Base-by-base conservation (phyloP, 23 tunicate genomes). In the Diplosoma virens region DNA sequence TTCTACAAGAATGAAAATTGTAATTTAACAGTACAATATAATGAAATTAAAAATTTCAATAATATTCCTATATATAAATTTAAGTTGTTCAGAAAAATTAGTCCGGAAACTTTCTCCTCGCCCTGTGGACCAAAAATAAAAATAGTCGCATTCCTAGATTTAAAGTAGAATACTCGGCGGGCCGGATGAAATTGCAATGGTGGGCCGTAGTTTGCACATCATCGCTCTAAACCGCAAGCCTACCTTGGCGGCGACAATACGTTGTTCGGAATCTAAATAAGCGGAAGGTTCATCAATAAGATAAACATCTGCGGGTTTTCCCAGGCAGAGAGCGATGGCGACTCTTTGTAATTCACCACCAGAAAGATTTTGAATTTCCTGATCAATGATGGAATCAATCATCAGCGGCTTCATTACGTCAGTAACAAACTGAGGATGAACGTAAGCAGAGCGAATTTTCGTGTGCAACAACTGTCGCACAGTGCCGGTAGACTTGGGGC, bases 281-380 rank as follows among this genome's bases (percentile, higher is more conserved):
- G 98, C 94, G n/a, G 86, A 79, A 1, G 98, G 98, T 67, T 93
- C 98, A 67, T 93, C 98, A 59, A 93, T 87, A 25, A 93, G 72
- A 54, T 87, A 93, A 2, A 93, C 98, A 73, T 93, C 94, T 1
- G 98, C 94, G 1, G 95, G 95, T 66, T 88, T 88, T 9, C 95
- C 99, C 16, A 95, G 87, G 59, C 91, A 85, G 33, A 88, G 47
- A n/a, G 87, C 78, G 7, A 95, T 50, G n/a, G 99, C 99, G 23
- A 95, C 99, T 0, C 99, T 80, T 56, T 95, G 99, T 59, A 84
- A 60, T 80, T 95, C 95, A 29, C 99, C 99, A 30, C 99, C 99
- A 26, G 99, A 93, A 18, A 93, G 52, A 79, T 83, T 86, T 54
- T 82, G 89, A 18, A 87, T 75, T 60, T 93, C 88, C 48, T 86